Conservation (phyloP, 1,140 invertebrate species). For the Eueides isabella region DNA sequence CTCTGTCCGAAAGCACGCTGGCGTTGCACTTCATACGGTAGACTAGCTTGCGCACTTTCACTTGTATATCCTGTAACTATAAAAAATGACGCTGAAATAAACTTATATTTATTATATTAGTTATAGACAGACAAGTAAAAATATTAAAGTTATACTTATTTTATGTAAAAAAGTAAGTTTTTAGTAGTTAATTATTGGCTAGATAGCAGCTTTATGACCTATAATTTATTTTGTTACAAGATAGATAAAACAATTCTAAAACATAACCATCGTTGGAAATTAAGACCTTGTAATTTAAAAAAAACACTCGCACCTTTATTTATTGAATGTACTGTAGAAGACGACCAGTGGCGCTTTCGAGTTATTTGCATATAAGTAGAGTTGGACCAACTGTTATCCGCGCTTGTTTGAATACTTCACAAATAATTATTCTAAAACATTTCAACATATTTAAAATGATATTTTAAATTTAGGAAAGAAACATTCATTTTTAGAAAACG, state of each 20-base stretch:
- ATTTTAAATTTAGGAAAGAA: too few relatives aligned
- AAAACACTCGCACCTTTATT: conserved; percentile 41
- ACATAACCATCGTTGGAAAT: too few relatives aligned
- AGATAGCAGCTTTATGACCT: too few relatives aligned
- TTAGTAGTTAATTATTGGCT: too few relatives aligned
- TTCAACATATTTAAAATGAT: not conserved
- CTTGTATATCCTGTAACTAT: conserved; percentile 30
- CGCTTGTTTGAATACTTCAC: conserved; percentile 24
- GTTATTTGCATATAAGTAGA: conserved; percentile 66
- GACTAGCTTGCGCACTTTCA: conserved; percentile 61
- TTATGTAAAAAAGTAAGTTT: too few relatives aligned
- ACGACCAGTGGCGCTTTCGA: conserved; percentile 61
- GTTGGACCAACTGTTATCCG: conserved; percentile 31
- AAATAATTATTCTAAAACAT: conserved; percentile 2
- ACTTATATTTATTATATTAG: not conserved
- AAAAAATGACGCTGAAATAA: not conserved
- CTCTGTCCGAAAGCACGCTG: conserved; percentile 60
- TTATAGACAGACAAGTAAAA: not conserved
- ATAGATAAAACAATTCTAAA: too few relatives aligned
- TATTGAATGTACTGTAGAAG: conserved; percentile 39
- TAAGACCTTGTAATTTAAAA: too few relatives aligned
- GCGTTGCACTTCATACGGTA: conserved; percentile 44
- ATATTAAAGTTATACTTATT: not conserved
- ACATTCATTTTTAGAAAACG: too few relatives aligned
- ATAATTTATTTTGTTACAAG: too few relatives aligned